Evolutionary conservation across 1,140 invertebrate species (phyloP), one percentile per base, ranked within the genome.

Genomic region (Bombus turneri): DNA sequence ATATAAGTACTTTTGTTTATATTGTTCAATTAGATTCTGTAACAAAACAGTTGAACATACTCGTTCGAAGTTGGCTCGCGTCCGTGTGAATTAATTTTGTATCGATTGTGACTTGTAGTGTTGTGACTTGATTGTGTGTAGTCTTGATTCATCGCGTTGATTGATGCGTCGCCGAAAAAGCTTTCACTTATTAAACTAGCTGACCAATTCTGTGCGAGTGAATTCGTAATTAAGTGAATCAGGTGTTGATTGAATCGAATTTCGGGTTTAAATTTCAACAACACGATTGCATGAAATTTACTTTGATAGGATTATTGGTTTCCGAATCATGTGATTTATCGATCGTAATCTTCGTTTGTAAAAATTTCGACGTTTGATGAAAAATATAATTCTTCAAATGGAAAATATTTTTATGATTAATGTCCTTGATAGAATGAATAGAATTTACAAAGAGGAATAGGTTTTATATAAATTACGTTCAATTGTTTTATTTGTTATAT

Each of bases 191-290:
- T 80, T 69, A 69, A 80, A 80, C 31, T 5, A 69, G 31, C 31
- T 34, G 13, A 37, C 25, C 43, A 13, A 31, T 43, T 69, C 41
- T 37, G 15, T 3, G 18, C 62, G 34, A n/a, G 31, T 68, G 37
- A 69, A 69, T 66, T 31, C 13, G 78, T 80, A 69, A 80, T 80
- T 69, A 69, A 80, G 31, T 28, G n/a, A 68, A 47, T 68, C 41
- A 12, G 18, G 25, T 25, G 39, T 43, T 47, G 18, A 68, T 80
- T 69, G 22, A 69, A 47, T 53, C 25, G 34, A 47, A 10, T 3
- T 25, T 25, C 4, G 1, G 6, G 31, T n/a, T 80, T 6, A 43
- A 28, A 18, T 47, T 43, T 68, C 39, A n/a, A 8, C 31, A 31
- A n/a, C 39, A 80, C 8, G 12, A 18, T 28, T 37, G 12, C 39